Evolutionary conservation across 1,140 invertebrate species (phyloP), one percentile per base, ranked within the genome.

Genomic region (Neodiprion pinetum): DNA sequence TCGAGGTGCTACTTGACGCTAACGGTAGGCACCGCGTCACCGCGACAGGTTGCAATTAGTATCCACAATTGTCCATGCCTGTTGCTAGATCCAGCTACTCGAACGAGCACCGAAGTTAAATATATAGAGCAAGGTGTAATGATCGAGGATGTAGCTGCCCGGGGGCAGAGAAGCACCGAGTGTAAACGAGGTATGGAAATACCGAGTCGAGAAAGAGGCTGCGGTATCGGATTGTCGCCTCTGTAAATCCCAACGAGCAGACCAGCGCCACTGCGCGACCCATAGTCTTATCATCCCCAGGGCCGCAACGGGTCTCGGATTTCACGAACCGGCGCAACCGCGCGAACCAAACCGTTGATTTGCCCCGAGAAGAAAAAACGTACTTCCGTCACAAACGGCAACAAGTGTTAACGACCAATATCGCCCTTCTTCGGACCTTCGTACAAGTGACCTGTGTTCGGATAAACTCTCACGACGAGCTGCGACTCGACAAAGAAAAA

Each of bases 171-270:
- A 17, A 14, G 53, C 53, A 61, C 9, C 11, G 11, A 61, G 53
- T 61, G 53, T 61, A 17, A 17, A 7, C 11, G 53, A 61, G 53
- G 53, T 61, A 61, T 61, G 53, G 53, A 61, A 61, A 61, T 12
- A 61, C 53, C 53, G 53, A 61, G 53, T 61, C 9, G 11, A 61
- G 53, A 61, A 61, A 61, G 53, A 61, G n/a, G 53, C 53, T 69
- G 67, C 67, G 67, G 67, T 82, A 82, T 82, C 80, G 81, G 80
- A 76, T 76, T 79, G 81, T 82, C 80, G 81, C 79, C 80, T 82
- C 78, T 75, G 81, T 82, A 82, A 82, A 82, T 82, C 81, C 53
- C 53, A 61, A 61, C 53, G 53, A 61, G 53, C 53, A 61, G 53
- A 9, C 53, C 53, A 61, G 53, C 53, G 53, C 53, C 53, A 61